Evolutionary conservation across 53 echinoderm and acorn worm species (phyloP).

Genomic region (Echinometra lucunter): DNA sequence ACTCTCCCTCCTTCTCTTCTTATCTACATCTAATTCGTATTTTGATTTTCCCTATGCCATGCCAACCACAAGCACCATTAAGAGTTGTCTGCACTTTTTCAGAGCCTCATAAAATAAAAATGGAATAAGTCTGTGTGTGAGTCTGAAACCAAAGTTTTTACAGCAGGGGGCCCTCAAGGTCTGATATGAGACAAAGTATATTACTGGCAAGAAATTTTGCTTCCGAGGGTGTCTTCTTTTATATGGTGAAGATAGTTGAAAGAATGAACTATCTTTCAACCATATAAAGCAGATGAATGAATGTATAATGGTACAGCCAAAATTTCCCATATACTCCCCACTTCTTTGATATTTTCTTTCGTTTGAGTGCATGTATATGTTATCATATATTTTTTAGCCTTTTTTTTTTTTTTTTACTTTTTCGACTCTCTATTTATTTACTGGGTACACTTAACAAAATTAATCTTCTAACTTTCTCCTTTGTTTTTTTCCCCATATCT

Average conservation of each 20-base stretch:
- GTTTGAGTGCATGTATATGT: not conserved
- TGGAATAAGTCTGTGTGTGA: not conserved
- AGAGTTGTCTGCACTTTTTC: constrained; percentile 10
- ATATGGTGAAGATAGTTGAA: not conserved
- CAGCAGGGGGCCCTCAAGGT: not conserved
- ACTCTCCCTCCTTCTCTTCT: not conserved
- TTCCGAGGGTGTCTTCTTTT: not conserved
- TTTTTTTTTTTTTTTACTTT: not conserved
- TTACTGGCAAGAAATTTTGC: not conserved
- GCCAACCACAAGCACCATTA: not conserved
- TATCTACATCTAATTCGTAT: not conserved
- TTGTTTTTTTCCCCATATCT: not conserved
- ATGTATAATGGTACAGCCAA: not conserved
- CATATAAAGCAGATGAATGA: not conserved
- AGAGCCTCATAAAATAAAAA: not conserved
- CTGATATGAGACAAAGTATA: not conserved
- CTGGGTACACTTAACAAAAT: not conserved
- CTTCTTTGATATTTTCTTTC: not conserved
- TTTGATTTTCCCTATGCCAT: not conserved
- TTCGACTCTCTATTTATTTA: not conserved
- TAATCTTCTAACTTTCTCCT: not conserved
- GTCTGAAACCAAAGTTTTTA: not conserved
- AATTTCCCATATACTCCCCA: not conserved
- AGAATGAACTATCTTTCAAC: not conserved
- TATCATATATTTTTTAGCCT: not conserved